Conservation (phyloP, 2,888 invertebrate species). For the Drosophila basisetae region DNA sequence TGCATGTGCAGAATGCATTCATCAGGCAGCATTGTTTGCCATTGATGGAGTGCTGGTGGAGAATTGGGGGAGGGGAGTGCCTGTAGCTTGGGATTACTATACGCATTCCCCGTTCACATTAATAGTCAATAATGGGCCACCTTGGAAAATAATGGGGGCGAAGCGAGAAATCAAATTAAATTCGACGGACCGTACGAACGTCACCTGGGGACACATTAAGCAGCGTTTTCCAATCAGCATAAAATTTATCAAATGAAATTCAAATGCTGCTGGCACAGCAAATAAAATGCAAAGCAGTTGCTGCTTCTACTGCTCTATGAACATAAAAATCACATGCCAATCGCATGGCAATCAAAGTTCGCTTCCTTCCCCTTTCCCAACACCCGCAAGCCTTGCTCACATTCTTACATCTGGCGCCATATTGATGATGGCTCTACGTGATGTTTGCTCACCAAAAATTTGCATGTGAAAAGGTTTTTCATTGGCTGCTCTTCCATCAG, state of each 20-base stretch:
- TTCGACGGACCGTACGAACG: constrained; percentile 22
- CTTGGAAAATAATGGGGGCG: constrained; percentile 68
- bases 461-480: constrained; percentile 73
- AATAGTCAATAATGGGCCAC: constrained; percentile 78
- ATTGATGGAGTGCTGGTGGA: constrained; percentile 48
- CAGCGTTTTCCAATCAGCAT: constrained; percentile 79
- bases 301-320: constrained; percentile 1
- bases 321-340: constrained; percentile 76
- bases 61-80: constrained; percentile 12
- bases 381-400: not conserved
- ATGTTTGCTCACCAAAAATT: constrained; percentile 65
- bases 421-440: constrained; percentile 70
- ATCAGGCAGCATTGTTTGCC: constrained; percentile 75
- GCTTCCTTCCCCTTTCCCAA: not conserved
- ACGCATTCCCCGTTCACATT: constrained; percentile 72
- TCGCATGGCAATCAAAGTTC: constrained; percentile 61
- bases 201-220: constrained; percentile 75
- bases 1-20: constrained; percentile 69
- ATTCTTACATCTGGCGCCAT: constrained; percentile 35
- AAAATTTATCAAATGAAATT: constrained; percentile 81
- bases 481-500: constrained; percentile 55
- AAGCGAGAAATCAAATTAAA: constrained; percentile 54
- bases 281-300: constrained; percentile 67
- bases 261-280: constrained; percentile 57
- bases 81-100: constrained; percentile 43